A percentile compares a stretch with the other conserved stretches of the same genome.
These are phyloP conservation scores for Apostichopus japonicus DNA, from an alignment of 35 echinoderm and acorn worm species.

Conservation along the genomic window DNA sequence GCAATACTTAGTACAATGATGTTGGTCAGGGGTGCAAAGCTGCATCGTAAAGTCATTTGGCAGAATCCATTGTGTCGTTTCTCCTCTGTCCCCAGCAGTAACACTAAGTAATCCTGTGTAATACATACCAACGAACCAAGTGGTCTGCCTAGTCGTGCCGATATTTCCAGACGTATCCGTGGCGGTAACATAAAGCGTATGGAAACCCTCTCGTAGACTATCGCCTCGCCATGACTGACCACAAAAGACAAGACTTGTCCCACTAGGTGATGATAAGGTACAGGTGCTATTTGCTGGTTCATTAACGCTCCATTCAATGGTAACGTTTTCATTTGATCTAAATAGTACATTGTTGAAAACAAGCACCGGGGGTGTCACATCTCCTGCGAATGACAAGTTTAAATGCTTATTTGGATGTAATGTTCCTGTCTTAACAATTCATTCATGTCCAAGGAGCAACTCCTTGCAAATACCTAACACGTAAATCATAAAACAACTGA, in stretches of 20 bases:
- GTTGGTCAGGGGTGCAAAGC: too few relatives aligned
- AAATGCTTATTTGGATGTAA: too few relatives aligned
- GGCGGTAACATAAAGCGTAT: slow-evolving; percentile 27
- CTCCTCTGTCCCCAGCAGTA: too few relatives aligned
- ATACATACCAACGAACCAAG: slow-evolving; percentile 46
- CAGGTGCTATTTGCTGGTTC: slow-evolving; percentile 3
- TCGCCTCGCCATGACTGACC: slow-evolving; percentile 2
- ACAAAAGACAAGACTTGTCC: slow-evolving; percentile 20
- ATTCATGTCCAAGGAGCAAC: too few relatives aligned
- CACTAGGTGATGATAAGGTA: slow-evolving; percentile 35
- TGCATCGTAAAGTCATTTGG: too few relatives aligned
- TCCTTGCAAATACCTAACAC: too few relatives aligned
- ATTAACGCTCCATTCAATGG: slow-evolving; percentile 8
- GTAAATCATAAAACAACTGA: too few relatives aligned
- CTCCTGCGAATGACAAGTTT: slow-evolving; percentile 3
- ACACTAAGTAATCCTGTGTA: neutral
- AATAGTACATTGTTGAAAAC: neutral
- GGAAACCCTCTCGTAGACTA: slow-evolving; percentile 11
- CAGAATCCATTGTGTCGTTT: too few relatives aligned
- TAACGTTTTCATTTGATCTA: slow-evolving; percentile 33
- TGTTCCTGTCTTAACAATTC: too few relatives aligned
- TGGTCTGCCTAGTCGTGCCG: neutral
- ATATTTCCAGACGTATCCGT: slow-evolving; percentile 45
- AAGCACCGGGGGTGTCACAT: slow-evolving; percentile 27
- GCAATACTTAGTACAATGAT: too few relatives aligned